phyloP scores from a whole-genome alignment of 2,797 vertebrate species.

The Xerus rutilus region DNA sequence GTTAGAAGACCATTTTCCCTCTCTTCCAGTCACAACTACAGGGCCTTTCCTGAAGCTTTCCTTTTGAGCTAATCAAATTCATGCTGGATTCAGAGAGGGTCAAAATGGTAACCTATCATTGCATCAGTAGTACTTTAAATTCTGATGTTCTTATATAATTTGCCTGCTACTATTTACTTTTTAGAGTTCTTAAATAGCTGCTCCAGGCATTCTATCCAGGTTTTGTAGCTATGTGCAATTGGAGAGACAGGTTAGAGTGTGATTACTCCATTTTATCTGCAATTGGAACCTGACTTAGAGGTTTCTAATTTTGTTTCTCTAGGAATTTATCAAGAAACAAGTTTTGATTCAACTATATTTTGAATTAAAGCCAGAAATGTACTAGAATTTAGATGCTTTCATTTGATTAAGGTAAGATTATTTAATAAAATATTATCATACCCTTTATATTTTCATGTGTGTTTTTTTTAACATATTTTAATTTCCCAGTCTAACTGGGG shows the following conservation, averaged over 20 bases:
- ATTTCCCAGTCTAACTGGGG: neutral
- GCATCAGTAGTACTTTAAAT: neutral
- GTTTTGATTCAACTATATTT: neutral
- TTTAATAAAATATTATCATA: constrained; percentile 45
- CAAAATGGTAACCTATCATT: neutral
- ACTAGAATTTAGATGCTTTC: constrained; percentile 80
- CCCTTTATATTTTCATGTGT: constrained; percentile 15
- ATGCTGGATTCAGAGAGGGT: neutral
- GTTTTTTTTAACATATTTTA: neutral
- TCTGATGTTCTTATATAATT: neutral
- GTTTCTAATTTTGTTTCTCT: constrained; percentile 54
- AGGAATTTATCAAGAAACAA: constrained; percentile 76
- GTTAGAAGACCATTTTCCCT: neutral
- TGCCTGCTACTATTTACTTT: neutral
- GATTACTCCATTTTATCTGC: neutral
- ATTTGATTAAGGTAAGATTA: constrained; percentile 84
- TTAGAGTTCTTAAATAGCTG: neutral
- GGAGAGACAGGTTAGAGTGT: neutral
- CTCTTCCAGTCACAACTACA: neutral
- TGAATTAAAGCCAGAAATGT: constrained; percentile 76
- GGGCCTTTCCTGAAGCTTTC: neutral
- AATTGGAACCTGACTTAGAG: constrained; percentile 47
- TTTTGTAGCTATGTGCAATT: neutral
- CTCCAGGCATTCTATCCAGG: neutral
- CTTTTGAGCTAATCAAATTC: neutral